These are phyloP conservation scores for Atrina japonica DNA, from an alignment of 2,888 invertebrate species.

Conservation along the genomic window DNA sequence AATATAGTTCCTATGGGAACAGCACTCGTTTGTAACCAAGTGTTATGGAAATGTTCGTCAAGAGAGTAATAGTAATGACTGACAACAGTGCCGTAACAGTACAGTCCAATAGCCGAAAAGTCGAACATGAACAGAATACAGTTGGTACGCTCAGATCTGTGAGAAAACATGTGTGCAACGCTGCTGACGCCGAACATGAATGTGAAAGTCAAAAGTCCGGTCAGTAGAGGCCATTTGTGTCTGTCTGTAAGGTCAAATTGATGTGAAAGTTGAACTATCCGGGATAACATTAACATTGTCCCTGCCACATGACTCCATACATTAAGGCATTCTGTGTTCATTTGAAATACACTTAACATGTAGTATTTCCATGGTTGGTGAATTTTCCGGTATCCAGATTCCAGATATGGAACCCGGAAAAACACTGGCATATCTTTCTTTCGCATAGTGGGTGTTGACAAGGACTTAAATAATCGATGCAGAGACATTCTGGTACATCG, in stretches of 20 bases:
- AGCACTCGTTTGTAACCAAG: background rate
- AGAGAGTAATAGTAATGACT: slow-evolving; percentile 23
- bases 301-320: slow-evolving; percentile 22
- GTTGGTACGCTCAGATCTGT: slow-evolving; percentile 12
- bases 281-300: background rate
- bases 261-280: background rate
- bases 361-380: slow-evolving; percentile 22
- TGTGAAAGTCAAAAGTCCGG: slow-evolving; percentile 6
- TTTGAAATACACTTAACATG: slow-evolving; percentile 6
- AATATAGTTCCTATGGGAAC: slow-evolving; percentile 9
- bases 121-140: slow-evolving; percentile 20
- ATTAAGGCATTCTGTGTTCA: slow-evolving; percentile 14
- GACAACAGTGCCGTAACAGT: slow-evolving; percentile 21
- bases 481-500: no score
- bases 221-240: background rate
- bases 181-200: slow-evolving; percentile 17
- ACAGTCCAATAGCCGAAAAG: slow-evolving; percentile 19
- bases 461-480: no score
- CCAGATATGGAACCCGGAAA: slow-evolving; percentile 14
- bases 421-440: slow-evolving; percentile 3
- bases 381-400: slow-evolving; percentile 13
- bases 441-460: background rate
- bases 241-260: background rate
- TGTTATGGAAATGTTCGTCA: background rate
- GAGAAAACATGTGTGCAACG: slow-evolving; percentile 22